Evolutionary conservation across 2,888 invertebrate genomes (phyloP), one percentile per base, ranked within the genome.

Genomic region (Aphidoletes aphidimyza): DNA sequence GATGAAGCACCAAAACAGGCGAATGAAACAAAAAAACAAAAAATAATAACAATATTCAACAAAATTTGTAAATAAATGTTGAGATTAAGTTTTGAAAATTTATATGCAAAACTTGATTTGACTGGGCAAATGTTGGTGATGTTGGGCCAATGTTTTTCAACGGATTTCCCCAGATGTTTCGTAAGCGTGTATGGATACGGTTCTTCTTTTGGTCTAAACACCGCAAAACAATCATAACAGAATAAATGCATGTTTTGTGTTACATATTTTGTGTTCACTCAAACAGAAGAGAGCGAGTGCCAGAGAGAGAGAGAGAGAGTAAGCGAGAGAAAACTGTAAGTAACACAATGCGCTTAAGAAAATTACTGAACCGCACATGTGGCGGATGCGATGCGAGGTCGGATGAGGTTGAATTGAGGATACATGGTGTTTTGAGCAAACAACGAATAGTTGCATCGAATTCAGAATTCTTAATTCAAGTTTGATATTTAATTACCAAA

Each of bases 51-150:
- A 59, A 26, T 26, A 26, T 6, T 59, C 30, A 3, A 26, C 59
- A 59, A 17, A 59, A 59, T 59, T 11, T 47, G 2, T 59, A 81
- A 37, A 81, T 37, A 81, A 81, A 81, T 81, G 37, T 81, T 36
- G n/a, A 81, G 81, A 81, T 81, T 81, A 81, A 81, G 81, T 81
- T 81, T 54, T 1, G 30, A 69, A 81, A 78, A 83, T 83, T 83
- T 83, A 83, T 83, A 83, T 83, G 42, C 42, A 42, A 83, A 83
- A 83, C 83, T 83, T 83, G 83, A 83, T 83, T 83, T 45, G 81
- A 83, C 39, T 83, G 39, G 37, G 37, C 78, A 78, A 34, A 2
- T n/a, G n/a, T n/a, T n/a, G n/a, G n/a, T n/a, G n/a, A n/a, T n/a
- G n/a, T 5, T 36, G 47, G 9, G 47, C 9, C 5, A 2, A 11